Evolutionary conservation across 2,888 invertebrate species (phyloP).

Genomic region (Rambutsinella grinnellia): DNA sequence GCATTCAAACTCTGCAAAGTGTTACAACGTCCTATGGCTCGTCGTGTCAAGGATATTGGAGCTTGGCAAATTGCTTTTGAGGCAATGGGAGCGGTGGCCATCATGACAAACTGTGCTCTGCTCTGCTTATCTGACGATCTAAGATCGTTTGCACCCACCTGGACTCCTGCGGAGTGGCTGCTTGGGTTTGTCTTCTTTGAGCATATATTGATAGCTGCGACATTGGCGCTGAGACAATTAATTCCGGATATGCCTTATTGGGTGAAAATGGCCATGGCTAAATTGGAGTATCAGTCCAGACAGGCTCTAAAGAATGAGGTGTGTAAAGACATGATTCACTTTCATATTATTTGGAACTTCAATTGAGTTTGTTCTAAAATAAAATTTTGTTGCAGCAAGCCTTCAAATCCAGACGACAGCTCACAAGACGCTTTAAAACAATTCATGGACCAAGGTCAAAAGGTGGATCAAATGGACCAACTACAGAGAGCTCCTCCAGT

Average conservation of each 20-base stretch:
- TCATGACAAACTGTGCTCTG: slow-evolving; percentile 39
- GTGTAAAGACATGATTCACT: not conserved
- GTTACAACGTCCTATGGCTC: slow-evolving; percentile 24
- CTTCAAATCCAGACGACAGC: slow-evolving; percentile 69
- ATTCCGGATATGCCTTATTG: slow-evolving; percentile 81
- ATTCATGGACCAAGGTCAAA: slow-evolving; percentile 68
- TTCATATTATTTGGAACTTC: not conserved
- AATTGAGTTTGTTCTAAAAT: no score
- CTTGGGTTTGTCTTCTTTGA: slow-evolving; percentile 78
- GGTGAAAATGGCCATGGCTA: slow-evolving; percentile 76
- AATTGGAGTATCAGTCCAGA: slow-evolving; percentile 75
- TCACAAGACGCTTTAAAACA: slow-evolving; percentile 71
- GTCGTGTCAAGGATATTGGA: slow-evolving; percentile 34
- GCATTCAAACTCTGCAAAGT: slow-evolving; percentile 35
- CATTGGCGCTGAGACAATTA: slow-evolving; percentile 76
- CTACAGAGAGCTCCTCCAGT: slow-evolving; percentile 23
- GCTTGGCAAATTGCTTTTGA: slow-evolving; percentile 43
- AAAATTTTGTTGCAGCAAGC: slow-evolving; percentile 68
- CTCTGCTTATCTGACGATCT: slow-evolving; percentile 79
- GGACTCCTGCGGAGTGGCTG: slow-evolving; percentile 71
- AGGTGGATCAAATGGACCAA: not conserved
- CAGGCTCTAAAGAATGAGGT: slow-evolving; percentile 76
- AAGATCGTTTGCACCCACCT: slow-evolving; percentile 70
- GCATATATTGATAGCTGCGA: slow-evolving; percentile 77
- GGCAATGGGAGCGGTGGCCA: slow-evolving; percentile 9